Evolutionary conservation across 1,140 invertebrate genomes (phyloP), one percentile per base, ranked within the genome.

Genomic region (Eueides isabella): DNA sequence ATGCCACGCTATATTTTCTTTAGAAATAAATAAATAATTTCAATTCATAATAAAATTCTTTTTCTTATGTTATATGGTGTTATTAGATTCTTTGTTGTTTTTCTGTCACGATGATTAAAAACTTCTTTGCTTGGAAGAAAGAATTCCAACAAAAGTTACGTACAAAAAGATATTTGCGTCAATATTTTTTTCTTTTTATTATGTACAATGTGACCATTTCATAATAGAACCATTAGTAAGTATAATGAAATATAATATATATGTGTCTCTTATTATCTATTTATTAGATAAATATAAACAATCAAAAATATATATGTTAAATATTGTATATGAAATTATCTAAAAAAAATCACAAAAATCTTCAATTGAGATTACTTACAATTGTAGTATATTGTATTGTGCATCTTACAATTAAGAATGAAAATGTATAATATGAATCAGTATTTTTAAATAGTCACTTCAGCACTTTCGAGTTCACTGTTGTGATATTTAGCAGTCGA

Each of bases 91-190:
- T 69, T 72, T 78, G 69, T 75, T 74, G 61, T 30, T 35, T 28
- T 77, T 74, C 44, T 71, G 65, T 75, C 12, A 61, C 65, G 44
- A 70, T 68, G 72, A 74, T 75, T 74, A 77, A 78, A 77, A 78
- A 69, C 61, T 38, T 61, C 61, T 62, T 78, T 75, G 69, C 72
- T 75, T 71, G 61, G 67, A 41, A 67, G 28, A 69, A 44, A 72
- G 55, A 70, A 76, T 48, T 64, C 44, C 48, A 55, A 55, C 19
- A 55, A 69, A 72, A 68, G 30, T 64, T 72, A 23, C 61, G 66
- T 61, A 19, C 62, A 64, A 73, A 69, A 65, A 70, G 19, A 55
- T 70, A 70, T 70, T 69, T 62, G 71, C 69, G 71, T 77, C 48
- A 77, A 61, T 67, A 72, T 71, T 71, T 44, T 76, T 48, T 48